phyloP scores from a whole-genome alignment of 2,888 invertebrate genomes.

The Petrolisthes cinctipes region DNA sequence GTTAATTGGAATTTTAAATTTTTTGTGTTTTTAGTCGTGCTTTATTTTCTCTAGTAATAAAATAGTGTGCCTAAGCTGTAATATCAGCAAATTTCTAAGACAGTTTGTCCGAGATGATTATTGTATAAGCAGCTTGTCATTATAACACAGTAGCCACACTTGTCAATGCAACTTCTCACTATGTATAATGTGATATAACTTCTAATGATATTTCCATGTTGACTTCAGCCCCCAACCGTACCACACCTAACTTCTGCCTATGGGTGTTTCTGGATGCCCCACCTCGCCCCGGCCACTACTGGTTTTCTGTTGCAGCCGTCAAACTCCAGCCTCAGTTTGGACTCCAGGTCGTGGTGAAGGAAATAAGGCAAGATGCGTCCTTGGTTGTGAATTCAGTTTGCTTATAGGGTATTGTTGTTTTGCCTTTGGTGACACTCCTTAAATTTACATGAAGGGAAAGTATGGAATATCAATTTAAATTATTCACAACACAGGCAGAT shows the following conservation, averaged over 20 bases:
- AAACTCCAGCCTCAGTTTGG: conserved; percentile 47
- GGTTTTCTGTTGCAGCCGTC: conserved; percentile 41
- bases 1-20: no score
- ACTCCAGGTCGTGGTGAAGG: conserved; percentile 30
- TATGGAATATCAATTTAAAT: not conserved
- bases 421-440: no score
- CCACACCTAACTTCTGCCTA: conserved; percentile 29
- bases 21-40: no score
- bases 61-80: no score
- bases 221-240: conserved; percentile 20
- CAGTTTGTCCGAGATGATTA: no score
- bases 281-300: conserved; percentile 52
- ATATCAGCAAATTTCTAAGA: no score
- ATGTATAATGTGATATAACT: not conserved
- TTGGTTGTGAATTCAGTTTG: not conserved
- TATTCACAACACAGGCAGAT: conserved; percentile 20
- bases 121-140: no score
- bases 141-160: no score
- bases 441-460: not conserved
- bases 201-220: not conserved
- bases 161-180: no score
- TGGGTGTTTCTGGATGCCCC: conserved; percentile 46
- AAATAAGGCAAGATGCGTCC: conserved; percentile 28
- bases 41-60: no score
- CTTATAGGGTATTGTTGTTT: no score